Evolutionary conservation across 2,113 vertebrate genomes (phyloP).

Genomic region (Marmota monax): DNA sequence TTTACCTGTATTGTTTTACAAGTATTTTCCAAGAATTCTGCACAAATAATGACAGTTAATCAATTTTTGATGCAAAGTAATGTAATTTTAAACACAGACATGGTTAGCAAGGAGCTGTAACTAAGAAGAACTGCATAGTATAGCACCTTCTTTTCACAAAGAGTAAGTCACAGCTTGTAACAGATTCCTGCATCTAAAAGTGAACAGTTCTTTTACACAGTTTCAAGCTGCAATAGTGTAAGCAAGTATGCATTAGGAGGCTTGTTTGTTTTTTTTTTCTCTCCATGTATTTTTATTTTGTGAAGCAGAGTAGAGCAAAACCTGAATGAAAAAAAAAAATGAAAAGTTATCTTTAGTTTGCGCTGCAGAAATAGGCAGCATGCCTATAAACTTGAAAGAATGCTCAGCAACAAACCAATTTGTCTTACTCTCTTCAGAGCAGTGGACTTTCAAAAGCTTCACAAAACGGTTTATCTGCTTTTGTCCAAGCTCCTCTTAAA

Average conservation of each 20-base stretch:
- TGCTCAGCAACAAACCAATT: neutral
- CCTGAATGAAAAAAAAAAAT: neutral
- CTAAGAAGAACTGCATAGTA: neutral
- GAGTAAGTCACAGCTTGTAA: neutral
- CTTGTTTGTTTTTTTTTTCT: neutral
- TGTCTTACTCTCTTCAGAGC: neutral
- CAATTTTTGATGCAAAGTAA: neutral
- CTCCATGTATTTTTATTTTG: neutral
- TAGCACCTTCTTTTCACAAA: neutral
- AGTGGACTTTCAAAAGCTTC: slow-evolving; percentile 35
- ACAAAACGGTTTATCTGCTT: slow-evolving; percentile 41
- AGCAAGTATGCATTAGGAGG: neutral
- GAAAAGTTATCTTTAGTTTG: neutral
- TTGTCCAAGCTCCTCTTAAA: neutral
- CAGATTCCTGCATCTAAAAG: neutral
- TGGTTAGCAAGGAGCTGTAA: neutral
- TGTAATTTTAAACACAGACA: neutral
- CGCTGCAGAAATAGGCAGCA: neutral
- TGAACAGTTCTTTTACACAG: neutral
- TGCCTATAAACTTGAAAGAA: neutral
- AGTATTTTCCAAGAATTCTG: neutral
- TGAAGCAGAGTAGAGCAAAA: neutral
- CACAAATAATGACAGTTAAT: neutral
- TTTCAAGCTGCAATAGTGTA: neutral
- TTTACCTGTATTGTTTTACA: neutral